Percentiles rank a stretch among this genome's conserved stretches.
Evolutionary conservation across 2,113 vertebrate species (phyloP).

Genomic region (Atherinomorus stipes): DNA sequence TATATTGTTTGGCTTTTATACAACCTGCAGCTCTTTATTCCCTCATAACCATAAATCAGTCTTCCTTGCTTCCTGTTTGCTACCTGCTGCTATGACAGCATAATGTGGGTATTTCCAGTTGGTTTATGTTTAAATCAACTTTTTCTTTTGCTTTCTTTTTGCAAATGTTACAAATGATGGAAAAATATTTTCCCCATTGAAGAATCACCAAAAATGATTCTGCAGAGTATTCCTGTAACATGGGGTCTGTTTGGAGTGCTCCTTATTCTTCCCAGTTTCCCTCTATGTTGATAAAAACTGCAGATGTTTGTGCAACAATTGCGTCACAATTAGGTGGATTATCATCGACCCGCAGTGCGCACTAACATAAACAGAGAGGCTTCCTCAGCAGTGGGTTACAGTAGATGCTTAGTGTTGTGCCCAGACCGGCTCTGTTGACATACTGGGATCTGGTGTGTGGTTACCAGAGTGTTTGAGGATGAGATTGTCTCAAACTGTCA

Average conservation of each 20-base stretch:
- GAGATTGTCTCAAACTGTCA: neutral
- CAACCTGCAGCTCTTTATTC: slow-evolving; percentile 16
- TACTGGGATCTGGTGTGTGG: neutral
- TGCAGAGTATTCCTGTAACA: neutral
- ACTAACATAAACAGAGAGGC: slow-evolving; percentile 1
- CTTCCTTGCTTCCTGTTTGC: slow-evolving; percentile 13
- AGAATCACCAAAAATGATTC: neutral
- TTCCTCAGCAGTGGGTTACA: slow-evolving; percentile 9
- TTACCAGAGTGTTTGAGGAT: neutral
- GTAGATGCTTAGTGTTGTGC: neutral
- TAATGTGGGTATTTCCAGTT: neutral
- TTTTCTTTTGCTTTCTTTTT: neutral
- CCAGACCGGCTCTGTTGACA: neutral
- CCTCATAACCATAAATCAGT: slow-evolving; percentile 33
- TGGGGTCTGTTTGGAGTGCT: neutral
- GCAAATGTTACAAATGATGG: neutral
- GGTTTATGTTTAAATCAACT: neutral
- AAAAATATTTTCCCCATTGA: slow-evolving; percentile 1
- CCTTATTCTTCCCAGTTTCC: slow-evolving; percentile 7
- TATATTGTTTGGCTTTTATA: slow-evolving; percentile 14
- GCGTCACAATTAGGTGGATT: slow-evolving; percentile 23
- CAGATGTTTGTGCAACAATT: slow-evolving; percentile 32
- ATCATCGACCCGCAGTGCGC: slow-evolving; percentile 6
- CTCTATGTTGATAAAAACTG: neutral
- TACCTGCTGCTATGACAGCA: slow-evolving; percentile 11